Evolutionary conservation across 2,888 invertebrate species (phyloP).

Genomic region (Pristionchus exspectatus): DNA sequence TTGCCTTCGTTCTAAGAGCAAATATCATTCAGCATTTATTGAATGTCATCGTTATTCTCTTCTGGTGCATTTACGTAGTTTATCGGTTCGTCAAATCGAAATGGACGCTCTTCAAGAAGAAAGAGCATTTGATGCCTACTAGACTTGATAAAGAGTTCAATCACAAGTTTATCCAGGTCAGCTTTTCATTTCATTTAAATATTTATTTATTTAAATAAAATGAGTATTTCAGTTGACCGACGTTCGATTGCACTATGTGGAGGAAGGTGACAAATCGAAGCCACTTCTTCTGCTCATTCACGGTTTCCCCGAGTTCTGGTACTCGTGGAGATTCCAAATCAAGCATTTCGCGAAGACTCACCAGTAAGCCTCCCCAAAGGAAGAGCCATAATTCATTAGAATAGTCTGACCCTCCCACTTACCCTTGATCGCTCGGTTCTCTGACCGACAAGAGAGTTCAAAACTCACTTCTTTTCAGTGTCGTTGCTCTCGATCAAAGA

Average conservation of each 20-base stretch:
- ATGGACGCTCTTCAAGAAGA: slow-evolving; percentile 46
- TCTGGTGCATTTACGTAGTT: background rate
- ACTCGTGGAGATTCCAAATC: slow-evolving; percentile 86
- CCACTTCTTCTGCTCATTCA: slow-evolving; percentile 86
- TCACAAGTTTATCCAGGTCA: slow-evolving; percentile 60
- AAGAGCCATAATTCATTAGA: background rate
- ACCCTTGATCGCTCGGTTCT: too few species aligned
- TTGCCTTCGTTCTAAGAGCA: background rate
- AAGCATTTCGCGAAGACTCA: slow-evolving; percentile 82
- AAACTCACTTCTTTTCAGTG: slow-evolving; percentile 81
- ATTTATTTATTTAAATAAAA: background rate
- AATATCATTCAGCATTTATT: slow-evolving; percentile 30
- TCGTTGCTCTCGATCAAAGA: slow-evolving; percentile 88
- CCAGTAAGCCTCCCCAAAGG: slow-evolving; percentile 59
- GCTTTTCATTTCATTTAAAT: background rate
- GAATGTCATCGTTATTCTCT: background rate
- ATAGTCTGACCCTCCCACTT: too few species aligned
- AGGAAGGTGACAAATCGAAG: slow-evolving; percentile 84
- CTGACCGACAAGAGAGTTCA: too few species aligned
- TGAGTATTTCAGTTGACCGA: slow-evolving; percentile 81
- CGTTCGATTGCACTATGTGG: slow-evolving; percentile 86
- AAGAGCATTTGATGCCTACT: background rate
- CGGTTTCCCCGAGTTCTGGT: slow-evolving; percentile 89
- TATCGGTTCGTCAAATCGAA: background rate
- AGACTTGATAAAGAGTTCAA: slow-evolving; percentile 58